Percentiles rank a stretch among this genome's conserved stretches.
These are phyloP conservation scores for Caenorhabditis doughertyi DNA, from an alignment of 2,888 invertebrate species.

Conservation along the genomic window DNA sequence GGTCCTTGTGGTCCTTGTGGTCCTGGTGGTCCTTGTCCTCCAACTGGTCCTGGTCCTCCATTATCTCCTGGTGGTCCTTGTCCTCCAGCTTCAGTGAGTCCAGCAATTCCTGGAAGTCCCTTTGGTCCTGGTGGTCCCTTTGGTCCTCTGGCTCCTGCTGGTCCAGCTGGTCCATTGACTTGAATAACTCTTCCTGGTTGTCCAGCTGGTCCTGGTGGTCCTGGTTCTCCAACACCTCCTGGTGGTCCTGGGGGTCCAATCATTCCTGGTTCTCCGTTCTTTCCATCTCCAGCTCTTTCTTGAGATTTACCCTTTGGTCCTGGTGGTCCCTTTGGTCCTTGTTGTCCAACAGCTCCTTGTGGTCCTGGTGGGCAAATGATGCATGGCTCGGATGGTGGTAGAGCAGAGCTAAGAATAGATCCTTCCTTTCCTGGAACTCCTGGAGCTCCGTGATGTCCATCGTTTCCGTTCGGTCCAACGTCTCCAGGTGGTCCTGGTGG, in stretches of 20 bases:
- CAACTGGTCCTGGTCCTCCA: slow-evolving; percentile 77
- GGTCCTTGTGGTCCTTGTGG: slow-evolving; percentile 78
- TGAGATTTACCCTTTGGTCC: slow-evolving; percentile 82
- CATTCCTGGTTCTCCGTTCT: slow-evolving; percentile 74
- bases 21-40: slow-evolving; percentile 77
- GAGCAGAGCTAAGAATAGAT: slow-evolving; percentile 71
- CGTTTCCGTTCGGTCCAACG: slow-evolving; percentile 68
- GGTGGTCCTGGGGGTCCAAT: slow-evolving; percentile 79
- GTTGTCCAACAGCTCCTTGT: slow-evolving; percentile 76
- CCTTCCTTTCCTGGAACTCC: slow-evolving; percentile 79
- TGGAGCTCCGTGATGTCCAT: slow-evolving; percentile 77
- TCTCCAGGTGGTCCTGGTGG: slow-evolving; percentile 78
- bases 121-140: slow-evolving; percentile 79
- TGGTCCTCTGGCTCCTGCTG: slow-evolving; percentile 78
- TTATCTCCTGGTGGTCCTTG: slow-evolving; percentile 72
- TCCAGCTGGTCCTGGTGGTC: slow-evolving; percentile 78
- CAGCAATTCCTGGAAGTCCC: slow-evolving; percentile 79
- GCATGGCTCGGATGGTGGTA: slow-evolving; percentile 76
- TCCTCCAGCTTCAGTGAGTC: slow-evolving; percentile 68
- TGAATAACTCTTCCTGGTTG: slow-evolving; percentile 78
- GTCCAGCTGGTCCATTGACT: slow-evolving; percentile 76
- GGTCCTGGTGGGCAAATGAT: slow-evolving; percentile 80
- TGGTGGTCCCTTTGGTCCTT: slow-evolving; percentile 77
- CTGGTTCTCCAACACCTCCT: slow-evolving; percentile 76
- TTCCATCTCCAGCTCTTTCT: slow-evolving; percentile 77